Evolutionary conservation across 2,113 vertebrate genomes (phyloP).

Genomic region (Ifrita kowaldi): DNA sequence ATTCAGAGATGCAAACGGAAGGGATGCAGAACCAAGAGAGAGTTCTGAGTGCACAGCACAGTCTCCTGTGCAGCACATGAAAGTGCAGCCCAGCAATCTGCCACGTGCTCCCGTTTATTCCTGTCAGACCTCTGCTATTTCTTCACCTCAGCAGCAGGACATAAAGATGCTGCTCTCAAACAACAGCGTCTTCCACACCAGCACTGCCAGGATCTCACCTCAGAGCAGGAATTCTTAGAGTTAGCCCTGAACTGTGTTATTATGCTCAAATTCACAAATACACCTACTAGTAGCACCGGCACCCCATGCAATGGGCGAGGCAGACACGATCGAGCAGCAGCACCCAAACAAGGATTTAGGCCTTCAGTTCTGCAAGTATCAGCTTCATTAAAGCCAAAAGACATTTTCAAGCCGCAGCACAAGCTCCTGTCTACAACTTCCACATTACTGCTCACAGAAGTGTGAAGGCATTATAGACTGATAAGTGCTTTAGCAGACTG

Average conservation of each 20-base stretch:
- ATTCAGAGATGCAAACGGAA: background rate
- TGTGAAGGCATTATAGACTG: constrained; percentile 57
- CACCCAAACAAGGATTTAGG: background rate
- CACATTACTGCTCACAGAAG: constrained; percentile 9
- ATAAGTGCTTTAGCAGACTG: constrained; percentile 63
- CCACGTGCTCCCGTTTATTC: background rate
- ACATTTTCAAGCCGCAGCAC: background rate
- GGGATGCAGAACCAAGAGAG: background rate
- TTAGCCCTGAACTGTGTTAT: background rate
- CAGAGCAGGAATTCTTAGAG: background rate
- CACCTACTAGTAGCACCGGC: background rate
- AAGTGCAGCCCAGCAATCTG: background rate
- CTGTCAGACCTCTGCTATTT: background rate
- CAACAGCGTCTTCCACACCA: background rate
- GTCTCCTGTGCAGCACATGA: background rate
- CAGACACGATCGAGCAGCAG: background rate
- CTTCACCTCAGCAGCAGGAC: background rate
- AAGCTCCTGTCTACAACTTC: constrained; percentile 20
- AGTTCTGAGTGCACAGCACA: background rate
- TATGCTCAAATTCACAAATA: background rate
- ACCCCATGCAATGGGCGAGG: background rate
- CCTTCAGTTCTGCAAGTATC: background rate
- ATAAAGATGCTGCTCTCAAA: background rate
- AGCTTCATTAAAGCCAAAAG: background rate
- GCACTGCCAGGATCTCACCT: background rate